Conservation (phyloP, 2,113 vertebrate species). For the Ailurus styani region DNA sequence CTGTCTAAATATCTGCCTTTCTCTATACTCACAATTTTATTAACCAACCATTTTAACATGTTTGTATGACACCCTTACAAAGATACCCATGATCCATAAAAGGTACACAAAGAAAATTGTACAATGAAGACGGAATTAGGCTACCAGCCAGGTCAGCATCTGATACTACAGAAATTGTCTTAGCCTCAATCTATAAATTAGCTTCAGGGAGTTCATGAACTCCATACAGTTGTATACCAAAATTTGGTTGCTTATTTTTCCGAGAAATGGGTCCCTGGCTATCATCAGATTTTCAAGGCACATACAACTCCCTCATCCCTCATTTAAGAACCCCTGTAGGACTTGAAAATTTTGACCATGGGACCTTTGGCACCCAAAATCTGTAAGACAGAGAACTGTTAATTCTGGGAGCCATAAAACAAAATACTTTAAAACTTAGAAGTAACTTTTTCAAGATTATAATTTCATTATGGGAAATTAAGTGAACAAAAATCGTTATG, state of each 20-base stretch:
- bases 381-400: not conserved
- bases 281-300: not conserved
- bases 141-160: not conserved
- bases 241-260: not conserved
- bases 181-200: not conserved
- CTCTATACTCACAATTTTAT: not conserved
- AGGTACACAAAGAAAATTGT: not conserved
- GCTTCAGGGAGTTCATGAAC: not conserved
- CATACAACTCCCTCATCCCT: not conserved
- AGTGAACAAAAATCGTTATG: not conserved
- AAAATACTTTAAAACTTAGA: not conserved
- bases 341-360: conserved; percentile 10
- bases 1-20: not conserved
- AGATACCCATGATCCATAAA: not conserved
- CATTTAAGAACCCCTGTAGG: not conserved
- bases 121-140: not conserved
- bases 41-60: not conserved
- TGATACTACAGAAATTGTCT: not conserved
- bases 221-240: not conserved
- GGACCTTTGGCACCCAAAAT: not conserved
- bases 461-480: conserved; percentile 16
- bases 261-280: not conserved
- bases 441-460: not conserved
- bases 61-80: not conserved
- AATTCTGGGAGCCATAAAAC: conserved; percentile 20